These are phyloP conservation scores for Tiphia femorata DNA, from an alignment of 2,888 invertebrate species.

Conservation along the genomic window DNA sequence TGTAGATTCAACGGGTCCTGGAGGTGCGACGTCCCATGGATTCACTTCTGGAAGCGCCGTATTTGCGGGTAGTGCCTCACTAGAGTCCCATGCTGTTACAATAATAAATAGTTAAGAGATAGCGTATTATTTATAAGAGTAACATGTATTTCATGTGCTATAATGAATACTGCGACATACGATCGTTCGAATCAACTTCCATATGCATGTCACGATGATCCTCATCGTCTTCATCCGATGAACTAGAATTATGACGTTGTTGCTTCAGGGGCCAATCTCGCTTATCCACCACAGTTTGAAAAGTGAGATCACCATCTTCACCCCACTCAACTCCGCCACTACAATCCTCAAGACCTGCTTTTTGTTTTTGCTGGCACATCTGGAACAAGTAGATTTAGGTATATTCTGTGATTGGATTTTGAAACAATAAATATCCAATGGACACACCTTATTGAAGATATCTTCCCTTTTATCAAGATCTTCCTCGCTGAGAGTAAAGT, in stretches of 20 bases:
- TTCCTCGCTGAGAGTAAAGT: conserved; percentile 70
- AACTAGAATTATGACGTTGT: conserved; percentile 61
- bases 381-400: conserved; percentile 20
- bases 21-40: conserved; percentile 56
- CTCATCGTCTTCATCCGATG: conserved; percentile 71
- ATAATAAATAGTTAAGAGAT: background rate
- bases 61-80: conserved; percentile 40
- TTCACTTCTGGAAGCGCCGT: conserved; percentile 48
- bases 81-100: conserved; percentile 52
- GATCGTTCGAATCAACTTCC: conserved; percentile 69
- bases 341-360: conserved; percentile 55
- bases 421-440: conserved; percentile 60
- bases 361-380: conserved; percentile 62
- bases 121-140: too few relatives aligned
- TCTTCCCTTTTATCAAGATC: conserved; percentile 71
- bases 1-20: conserved; percentile 54
- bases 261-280: conserved; percentile 63
- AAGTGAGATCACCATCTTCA: conserved; percentile 69
- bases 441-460: conserved; percentile 75
- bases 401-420: conserved; percentile 46
- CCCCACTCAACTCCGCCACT: conserved; percentile 66
- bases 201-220: conserved; percentile 64
- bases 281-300: conserved; percentile 70
- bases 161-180: conserved; percentile 59
- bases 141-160: too few relatives aligned